A percentile compares a stretch with the other conserved stretches of the same genome.
These are phyloP conservation scores for Siderastrea radians DNA, from an alignment of 92 coral and sea anemone genomes.

Conservation along the genomic window DNA sequence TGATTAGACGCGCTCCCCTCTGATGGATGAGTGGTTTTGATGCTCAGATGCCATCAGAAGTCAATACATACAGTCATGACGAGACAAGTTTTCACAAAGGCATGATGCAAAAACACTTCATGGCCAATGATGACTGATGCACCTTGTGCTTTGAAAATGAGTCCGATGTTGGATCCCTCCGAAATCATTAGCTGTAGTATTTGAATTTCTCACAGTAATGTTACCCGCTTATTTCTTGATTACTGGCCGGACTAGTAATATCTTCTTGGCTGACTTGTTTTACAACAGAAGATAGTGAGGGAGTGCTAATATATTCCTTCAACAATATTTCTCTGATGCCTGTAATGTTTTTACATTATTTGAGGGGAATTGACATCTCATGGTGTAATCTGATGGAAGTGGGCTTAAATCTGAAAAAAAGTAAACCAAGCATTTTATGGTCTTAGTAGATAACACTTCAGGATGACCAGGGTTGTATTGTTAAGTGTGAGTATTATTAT, in stretches of 20 bases:
- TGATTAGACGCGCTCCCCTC: slow-evolving; percentile 59
- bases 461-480: not conserved
- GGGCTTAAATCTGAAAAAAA: not conserved
- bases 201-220: slow-evolving; percentile 10
- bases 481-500: slow-evolving; percentile 4
- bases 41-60: slow-evolving; percentile 58
- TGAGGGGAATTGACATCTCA: not conserved
- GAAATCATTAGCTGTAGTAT: slow-evolving; percentile 48
- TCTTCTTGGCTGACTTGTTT: not conserved
- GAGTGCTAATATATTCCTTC: not conserved
- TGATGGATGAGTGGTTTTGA: slow-evolving; percentile 62
- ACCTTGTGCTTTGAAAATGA: slow-evolving; percentile 32
- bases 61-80: slow-evolving; percentile 39
- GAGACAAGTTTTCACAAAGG: slow-evolving; percentile 60
- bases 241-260: not conserved
- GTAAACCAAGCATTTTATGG: not conserved
- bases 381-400: too few species aligned
- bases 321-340: too few species aligned
- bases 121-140: slow-evolving; percentile 43
- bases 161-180: slow-evolving; percentile 44
- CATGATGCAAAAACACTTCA: slow-evolving; percentile 54
- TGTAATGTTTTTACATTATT: too few species aligned
- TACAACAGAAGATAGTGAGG: not conserved
- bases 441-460: not conserved
- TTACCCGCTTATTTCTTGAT: not conserved